These are phyloP conservation scores for Gallinago media DNA, from an alignment of 2,113 vertebrate genomes.

Conservation along the genomic window DNA sequence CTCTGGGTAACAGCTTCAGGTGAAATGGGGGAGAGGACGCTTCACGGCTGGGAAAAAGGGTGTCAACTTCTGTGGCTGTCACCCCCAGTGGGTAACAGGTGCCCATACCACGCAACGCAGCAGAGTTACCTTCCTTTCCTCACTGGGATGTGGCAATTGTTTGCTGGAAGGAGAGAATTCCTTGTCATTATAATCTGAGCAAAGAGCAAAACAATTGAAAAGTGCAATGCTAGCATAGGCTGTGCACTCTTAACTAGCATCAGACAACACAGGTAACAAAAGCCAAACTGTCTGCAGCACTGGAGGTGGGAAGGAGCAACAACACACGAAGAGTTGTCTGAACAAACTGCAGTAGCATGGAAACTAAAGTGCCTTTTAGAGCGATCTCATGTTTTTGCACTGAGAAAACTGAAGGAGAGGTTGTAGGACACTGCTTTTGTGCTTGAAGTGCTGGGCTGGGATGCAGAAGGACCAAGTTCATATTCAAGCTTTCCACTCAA, in stretches of 20 bases:
- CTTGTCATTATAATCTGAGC: neutral
- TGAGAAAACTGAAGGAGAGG: neutral
- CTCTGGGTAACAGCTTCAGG: no score
- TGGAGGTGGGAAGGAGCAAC: neutral
- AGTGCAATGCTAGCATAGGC: neutral
- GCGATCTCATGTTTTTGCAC: neutral
- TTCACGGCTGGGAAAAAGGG: no score
- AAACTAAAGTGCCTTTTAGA: neutral
- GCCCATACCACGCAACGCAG: rapidly evolving
- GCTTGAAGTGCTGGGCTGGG: neutral
- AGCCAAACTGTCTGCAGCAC: neutral
- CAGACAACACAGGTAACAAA: neutral
- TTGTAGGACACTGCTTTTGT: neutral
- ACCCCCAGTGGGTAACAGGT: neutral
- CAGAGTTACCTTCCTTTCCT: neutral
- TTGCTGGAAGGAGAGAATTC: neutral
- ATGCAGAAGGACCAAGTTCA: neutral
- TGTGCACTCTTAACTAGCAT: neutral
- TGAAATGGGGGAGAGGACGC: no score
- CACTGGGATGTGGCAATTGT: neutral
- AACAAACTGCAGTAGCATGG: neutral
- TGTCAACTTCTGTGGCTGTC: no score
- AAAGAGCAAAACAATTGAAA: neutral
- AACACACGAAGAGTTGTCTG: neutral
- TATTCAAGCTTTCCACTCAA: neutral